These are phyloP conservation scores for Drepanosiphum platanoidis DNA, from an alignment of 2,888 invertebrate genomes.

Conservation along the genomic window DNA sequence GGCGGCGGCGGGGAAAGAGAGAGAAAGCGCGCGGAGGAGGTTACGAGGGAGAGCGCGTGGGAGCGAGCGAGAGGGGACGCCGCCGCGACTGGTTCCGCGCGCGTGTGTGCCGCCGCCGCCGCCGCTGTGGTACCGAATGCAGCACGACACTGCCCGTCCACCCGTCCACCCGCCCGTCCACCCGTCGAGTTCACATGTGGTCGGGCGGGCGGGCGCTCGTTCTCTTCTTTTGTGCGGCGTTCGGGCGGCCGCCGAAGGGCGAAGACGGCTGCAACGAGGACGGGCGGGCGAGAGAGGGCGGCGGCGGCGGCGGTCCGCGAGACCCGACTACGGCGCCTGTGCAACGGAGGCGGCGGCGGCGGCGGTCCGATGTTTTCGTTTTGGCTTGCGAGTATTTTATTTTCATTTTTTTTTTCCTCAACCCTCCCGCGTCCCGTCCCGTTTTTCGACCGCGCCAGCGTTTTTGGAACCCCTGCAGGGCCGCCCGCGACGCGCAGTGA, in stretches of 20 bases:
- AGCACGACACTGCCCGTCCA: conserved; percentile 1
- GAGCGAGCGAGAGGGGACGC: background rate
- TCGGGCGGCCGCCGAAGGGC: background rate
- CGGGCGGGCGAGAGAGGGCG: background rate
- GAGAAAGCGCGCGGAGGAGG: background rate
- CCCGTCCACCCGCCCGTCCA: conserved; percentile 10
- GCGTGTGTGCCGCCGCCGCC: conserved; percentile 1
- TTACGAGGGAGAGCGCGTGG: background rate
- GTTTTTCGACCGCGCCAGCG: background rate
- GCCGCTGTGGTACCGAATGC: conserved; percentile 19
- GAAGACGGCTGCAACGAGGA: background rate
- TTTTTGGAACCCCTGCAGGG: conserved; percentile 41
- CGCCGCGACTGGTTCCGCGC: conserved; percentile 1
- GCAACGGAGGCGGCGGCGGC: background rate
- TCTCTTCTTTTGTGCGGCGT: conserved; percentile 36
- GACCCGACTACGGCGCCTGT: conserved; percentile 40
- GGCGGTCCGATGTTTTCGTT: conserved; percentile 47
- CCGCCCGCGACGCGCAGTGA: background rate
- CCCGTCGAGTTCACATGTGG: conserved; percentile 50
- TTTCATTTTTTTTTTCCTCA: background rate
- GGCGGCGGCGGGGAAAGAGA: too few species aligned
- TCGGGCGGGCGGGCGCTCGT: background rate
- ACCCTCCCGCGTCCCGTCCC: background rate
- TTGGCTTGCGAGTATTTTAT: conserved; percentile 43
- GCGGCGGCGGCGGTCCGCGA: background rate